Evolutionary conservation across 1,140 invertebrate species (phyloP), one percentile per base, ranked within the genome.

Genomic region (Drosophila athabasca): DNA sequence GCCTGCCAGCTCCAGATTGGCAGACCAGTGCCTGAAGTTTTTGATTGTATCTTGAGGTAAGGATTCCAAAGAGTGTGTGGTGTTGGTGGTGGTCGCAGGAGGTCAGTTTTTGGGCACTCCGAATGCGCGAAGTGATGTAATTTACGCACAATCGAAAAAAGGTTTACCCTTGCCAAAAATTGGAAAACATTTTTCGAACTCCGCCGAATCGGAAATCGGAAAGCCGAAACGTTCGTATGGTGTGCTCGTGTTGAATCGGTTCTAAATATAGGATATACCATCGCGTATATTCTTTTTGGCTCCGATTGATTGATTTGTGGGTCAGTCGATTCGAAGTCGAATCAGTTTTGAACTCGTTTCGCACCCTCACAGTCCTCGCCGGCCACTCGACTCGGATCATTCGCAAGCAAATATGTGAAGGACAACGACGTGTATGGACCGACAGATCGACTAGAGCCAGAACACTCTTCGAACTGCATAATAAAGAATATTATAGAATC

Each of bases 321-420:
- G 83, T 88, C 83, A 88, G 71, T 89, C 53, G 71, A 88, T 88
- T 87, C 81, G 81, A 85, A 81, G 69, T 76, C 79, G 79, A 88
- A 79, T 88, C 35, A 88, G 83, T 88, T 79, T 88, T 88, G 83
- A 88, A 88, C 83, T 89, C 84, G 84, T 88, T 88, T 83, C 71
- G 58, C 49, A 48, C 61, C 74, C 61, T 67, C 62, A 76, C 74
- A 88, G 83, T 88, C 69, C 78, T 70, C 49, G 65, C 69, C 58
- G 69, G 68, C 76, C 67, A 66, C 61, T 88, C 79, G 79, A 75
- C 82, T 76, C 79, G 79, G 71, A 82, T 76, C 79, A 83, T 79
- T 89, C 79, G 76, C 83, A 76, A 77, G 83, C 79, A 79, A 89
- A 76, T 77, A 88, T 88, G 83, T 88, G 83, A 88, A 88, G 83